These are phyloP conservation scores for Sclerurus mexicanus DNA, from an alignment of 2,113 vertebrate genomes.

Conservation along the genomic window DNA sequence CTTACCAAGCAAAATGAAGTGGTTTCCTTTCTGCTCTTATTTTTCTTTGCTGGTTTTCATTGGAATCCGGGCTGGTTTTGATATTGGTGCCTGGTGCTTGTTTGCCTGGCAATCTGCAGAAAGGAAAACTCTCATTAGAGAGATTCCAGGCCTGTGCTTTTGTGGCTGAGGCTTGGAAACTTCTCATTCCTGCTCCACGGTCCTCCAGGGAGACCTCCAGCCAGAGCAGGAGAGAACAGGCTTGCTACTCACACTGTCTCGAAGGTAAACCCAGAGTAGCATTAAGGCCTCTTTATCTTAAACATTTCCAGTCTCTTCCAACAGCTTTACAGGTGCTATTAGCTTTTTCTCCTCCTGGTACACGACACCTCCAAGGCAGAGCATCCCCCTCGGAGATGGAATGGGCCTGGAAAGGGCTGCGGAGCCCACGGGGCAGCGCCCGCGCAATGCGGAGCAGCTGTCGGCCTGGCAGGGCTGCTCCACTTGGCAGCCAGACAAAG, in stretches of 20 bases:
- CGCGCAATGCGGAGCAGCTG: conserved; percentile 41
- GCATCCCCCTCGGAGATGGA: conserved; percentile 33
- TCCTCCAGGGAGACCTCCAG: conserved; percentile 44
- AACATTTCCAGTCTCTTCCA: neutral
- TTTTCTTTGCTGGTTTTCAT: conserved; percentile 36
- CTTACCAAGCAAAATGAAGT: neutral
- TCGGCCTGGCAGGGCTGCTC: conserved; percentile 52
- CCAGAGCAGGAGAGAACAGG: neutral
- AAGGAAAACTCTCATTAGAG: conserved; percentile 49
- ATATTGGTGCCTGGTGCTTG: conserved; percentile 39
- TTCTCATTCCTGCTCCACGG: neutral
- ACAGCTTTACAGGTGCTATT: neutral
- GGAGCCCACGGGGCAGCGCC: conserved; percentile 33
- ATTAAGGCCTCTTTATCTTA: neutral
- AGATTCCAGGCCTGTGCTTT: conserved; percentile 38
- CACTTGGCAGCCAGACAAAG: conserved; percentile 61
- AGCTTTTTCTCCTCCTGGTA: neutral
- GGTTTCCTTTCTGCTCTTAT: neutral
- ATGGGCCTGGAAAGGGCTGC: neutral
- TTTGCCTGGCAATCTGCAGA: conserved; percentile 41
- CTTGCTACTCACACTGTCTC: neutral
- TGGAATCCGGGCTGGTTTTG: conserved; percentile 42
- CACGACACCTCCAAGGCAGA: neutral
- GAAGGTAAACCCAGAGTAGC: neutral
- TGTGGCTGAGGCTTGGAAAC: conserved; percentile 51